These are phyloP conservation scores for Druceiella hillmani DNA, from an alignment of 2,888 invertebrate species.

Conservation along the genomic window DNA sequence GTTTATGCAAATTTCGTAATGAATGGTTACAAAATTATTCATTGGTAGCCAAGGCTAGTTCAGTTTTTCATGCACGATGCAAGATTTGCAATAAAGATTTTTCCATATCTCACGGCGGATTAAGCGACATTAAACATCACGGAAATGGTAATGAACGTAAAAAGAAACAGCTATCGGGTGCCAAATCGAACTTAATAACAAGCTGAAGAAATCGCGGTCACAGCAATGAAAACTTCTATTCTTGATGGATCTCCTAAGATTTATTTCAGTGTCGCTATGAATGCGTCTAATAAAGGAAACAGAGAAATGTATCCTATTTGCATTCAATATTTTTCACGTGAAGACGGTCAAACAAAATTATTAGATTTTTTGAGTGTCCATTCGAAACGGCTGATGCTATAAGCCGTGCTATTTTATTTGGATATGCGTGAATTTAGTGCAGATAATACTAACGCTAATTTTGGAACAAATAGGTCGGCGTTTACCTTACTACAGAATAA, in stretches of 20 bases:
- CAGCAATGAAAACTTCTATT: conserved; percentile 1
- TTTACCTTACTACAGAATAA: conserved; percentile 2
- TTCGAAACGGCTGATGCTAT: conserved; percentile 4
- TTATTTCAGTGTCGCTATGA: conserved; percentile 3
- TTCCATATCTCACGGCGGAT: no score
- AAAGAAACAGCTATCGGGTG: conserved; percentile 3
- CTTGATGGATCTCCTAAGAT: background rate
- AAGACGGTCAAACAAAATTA: conserved; percentile 2
- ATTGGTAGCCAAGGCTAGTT: no score
- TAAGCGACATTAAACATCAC: conserved; percentile 5
- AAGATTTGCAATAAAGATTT: no score
- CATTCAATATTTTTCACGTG: background rate
- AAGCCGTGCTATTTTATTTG: conserved; percentile 2
- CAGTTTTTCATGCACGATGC: no score
- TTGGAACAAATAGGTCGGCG: conserved; percentile 2
- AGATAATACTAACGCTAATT: conserved; percentile 4
- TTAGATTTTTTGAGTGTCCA: conserved; percentile 5
- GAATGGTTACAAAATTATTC: no score
- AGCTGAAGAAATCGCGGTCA: conserved; percentile 4
- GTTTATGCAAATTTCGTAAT: no score
- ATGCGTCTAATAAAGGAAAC: no score
- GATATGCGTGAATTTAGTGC: background rate
- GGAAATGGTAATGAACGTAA: conserved; percentile 4
- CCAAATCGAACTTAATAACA: background rate
- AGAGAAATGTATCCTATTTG: no score